Evolutionary conservation across 2,797 vertebrate genomes (phyloP).

Genomic region (Agapornis canus): DNA sequence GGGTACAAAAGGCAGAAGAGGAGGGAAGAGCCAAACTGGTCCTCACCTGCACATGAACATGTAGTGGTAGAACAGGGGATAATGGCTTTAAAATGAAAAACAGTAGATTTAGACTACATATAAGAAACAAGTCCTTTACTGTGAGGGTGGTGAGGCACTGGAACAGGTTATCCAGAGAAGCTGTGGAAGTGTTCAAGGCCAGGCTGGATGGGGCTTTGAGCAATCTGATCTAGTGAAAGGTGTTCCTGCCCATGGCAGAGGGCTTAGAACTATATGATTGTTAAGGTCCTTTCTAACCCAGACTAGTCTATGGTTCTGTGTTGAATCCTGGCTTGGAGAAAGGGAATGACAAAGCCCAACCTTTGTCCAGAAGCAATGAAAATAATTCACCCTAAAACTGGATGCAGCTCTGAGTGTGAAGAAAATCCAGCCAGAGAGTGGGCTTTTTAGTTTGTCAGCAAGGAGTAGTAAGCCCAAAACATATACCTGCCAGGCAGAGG

Average conservation of each 20-base stretch:
- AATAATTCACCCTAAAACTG: background rate
- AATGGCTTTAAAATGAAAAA: background rate
- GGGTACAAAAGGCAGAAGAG: background rate
- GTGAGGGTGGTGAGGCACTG: background rate
- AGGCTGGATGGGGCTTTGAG: background rate
- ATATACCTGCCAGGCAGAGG: background rate
- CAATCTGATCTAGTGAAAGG: background rate
- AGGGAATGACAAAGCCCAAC: background rate
- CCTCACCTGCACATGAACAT: fast-evolving
- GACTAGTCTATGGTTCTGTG: background rate
- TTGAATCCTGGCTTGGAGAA: background rate
- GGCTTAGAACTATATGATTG: background rate
- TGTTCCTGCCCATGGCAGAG: background rate
- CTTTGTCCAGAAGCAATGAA: background rate
- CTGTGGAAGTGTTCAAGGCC: background rate
- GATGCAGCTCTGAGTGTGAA: background rate
- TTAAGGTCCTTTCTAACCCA: background rate
- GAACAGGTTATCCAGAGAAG: background rate
- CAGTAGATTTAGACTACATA: background rate
- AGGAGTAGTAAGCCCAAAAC: background rate
- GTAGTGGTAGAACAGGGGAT: background rate
- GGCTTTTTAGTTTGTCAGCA: background rate
- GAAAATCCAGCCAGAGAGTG: background rate
- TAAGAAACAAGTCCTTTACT: background rate
- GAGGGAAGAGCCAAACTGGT: background rate